phyloP scores from a whole-genome alignment of 2,888 invertebrate species.

The Lepidocyrtoides sp. region DNA sequence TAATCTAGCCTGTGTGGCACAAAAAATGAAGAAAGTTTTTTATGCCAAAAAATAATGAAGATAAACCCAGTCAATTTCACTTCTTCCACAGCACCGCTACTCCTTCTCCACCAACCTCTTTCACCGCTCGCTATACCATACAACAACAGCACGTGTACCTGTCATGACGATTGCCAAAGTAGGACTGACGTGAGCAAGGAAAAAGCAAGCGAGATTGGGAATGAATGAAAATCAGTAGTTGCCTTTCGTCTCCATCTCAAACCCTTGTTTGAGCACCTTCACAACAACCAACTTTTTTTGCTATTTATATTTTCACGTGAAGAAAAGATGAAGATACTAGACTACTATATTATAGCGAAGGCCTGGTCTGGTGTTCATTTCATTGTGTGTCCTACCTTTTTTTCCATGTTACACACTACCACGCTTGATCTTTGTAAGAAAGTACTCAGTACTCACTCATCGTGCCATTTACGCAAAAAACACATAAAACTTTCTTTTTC shows the following conservation, averaged over 20 bases:
- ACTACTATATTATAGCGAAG: neutral
- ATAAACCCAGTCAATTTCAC: neutral
- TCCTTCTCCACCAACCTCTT: neutral
- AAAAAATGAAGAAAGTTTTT: neutral
- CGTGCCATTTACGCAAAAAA: constrained; percentile 8
- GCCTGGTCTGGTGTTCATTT: neutral
- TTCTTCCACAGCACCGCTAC: neutral
- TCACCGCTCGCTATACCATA: neutral
- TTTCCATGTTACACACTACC: neutral
- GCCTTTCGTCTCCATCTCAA: too few species aligned
- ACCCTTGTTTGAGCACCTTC: neutral
- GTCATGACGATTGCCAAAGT: constrained; percentile 21
- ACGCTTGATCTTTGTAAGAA: too few species aligned
- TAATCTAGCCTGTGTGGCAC: too few species aligned
- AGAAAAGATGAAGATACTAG: too few species aligned
- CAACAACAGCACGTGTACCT: constrained; percentile 4
- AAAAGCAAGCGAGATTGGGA: neutral
- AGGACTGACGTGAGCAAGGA: neutral
- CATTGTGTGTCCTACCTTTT: neutral
- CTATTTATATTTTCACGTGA: neutral
- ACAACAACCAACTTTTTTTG: too few species aligned
- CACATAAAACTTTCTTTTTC: neutral
- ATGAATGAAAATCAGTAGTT: neutral
- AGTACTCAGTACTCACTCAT: neutral
- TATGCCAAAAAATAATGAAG: neutral